Conservation (phyloP, 1,140 invertebrate species). For the Micrasema minimum region DNA sequence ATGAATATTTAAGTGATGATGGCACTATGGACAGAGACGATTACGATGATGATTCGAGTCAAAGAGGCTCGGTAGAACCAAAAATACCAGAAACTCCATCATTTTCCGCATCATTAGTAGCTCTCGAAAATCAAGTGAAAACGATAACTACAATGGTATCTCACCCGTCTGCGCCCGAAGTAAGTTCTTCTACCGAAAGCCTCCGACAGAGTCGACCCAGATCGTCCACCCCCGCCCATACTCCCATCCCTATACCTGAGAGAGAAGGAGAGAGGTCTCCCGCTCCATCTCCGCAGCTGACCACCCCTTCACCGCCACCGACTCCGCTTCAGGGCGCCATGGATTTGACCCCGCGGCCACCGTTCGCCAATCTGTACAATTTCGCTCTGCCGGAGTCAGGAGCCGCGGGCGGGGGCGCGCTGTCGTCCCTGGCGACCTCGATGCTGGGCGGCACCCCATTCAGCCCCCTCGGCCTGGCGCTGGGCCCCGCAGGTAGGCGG, state of each 20-base stretch:
- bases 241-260: background rate
- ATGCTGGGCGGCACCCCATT: slow-evolving; percentile 73
- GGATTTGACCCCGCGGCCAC: slow-evolving; percentile 71
- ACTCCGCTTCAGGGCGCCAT: slow-evolving; percentile 71
- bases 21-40: slow-evolving; percentile 69
- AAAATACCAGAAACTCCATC: slow-evolving; percentile 67
- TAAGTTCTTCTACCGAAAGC: slow-evolving; percentile 63
- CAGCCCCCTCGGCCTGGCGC: slow-evolving; percentile 83
- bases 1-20: slow-evolving; percentile 74
- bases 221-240: slow-evolving; percentile 25
- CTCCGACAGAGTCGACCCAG: slow-evolving; percentile 56
- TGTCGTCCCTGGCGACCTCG: slow-evolving; percentile 75
- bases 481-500: slow-evolving; percentile 80
- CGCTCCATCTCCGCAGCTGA: slow-evolving; percentile 46
- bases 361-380: slow-evolving; percentile 65
- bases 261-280: slow-evolving; percentile 3
- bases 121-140: slow-evolving; percentile 78
- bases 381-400: slow-evolving; percentile 70
- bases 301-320: slow-evolving; percentile 47
- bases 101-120: slow-evolving; percentile 80
- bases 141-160: slow-evolving; percentile 74
- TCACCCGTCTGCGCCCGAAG: slow-evolving; percentile 67
- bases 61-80: slow-evolving; percentile 58
- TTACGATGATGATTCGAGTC: slow-evolving; percentile 68
- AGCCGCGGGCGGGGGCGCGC: slow-evolving; percentile 80